Conservation (phyloP, 2,797 vertebrate species). For the Crenuchus spilurus region DNA sequence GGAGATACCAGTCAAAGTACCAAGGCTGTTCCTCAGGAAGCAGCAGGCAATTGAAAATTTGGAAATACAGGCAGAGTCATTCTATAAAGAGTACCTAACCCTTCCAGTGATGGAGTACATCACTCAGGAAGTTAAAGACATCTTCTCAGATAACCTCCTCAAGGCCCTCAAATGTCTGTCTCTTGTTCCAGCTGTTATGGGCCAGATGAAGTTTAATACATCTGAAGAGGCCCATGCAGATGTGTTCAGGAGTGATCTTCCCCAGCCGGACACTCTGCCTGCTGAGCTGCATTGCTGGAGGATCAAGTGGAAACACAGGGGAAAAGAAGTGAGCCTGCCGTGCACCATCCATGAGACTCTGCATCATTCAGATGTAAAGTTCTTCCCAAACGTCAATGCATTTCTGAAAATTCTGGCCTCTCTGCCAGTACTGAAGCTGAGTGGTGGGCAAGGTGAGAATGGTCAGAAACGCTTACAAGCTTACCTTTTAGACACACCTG, state of each 20-base stretch:
- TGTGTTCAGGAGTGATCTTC: slow-evolving; percentile 89
- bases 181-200: slow-evolving; percentile 93
- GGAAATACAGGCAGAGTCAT: slow-evolving; percentile 85
- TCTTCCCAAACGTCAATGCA: slow-evolving; percentile 93
- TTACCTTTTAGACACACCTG: slow-evolving; percentile 81
- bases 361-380: slow-evolving; percentile 93
- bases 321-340: slow-evolving; percentile 93
- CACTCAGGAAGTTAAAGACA: slow-evolving; percentile 92
- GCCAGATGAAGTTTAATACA: slow-evolving; percentile 95
- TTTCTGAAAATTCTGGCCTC: slow-evolving; percentile 91
- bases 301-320: slow-evolving; percentile 97
- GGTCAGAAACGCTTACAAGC: slow-evolving; percentile 83
- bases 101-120: slow-evolving; percentile 87
- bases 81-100: slow-evolving; percentile 92
- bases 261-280: slow-evolving; percentile 91
- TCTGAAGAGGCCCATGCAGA: slow-evolving; percentile 91
- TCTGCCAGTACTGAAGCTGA: slow-evolving; percentile 87
- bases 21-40: slow-evolving; percentile 84
- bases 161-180: slow-evolving; percentile 94
- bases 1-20: slow-evolving; percentile 83
- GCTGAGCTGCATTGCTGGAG: slow-evolving; percentile 97
- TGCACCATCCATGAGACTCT: slow-evolving; percentile 92
- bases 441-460: slow-evolving; percentile 74
- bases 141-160: slow-evolving; percentile 91
- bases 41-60: slow-evolving; percentile 77